phyloP scores from a whole-genome alignment of 2,797 vertebrate genomes.

The Urocyon cinereoargenteus region DNA sequence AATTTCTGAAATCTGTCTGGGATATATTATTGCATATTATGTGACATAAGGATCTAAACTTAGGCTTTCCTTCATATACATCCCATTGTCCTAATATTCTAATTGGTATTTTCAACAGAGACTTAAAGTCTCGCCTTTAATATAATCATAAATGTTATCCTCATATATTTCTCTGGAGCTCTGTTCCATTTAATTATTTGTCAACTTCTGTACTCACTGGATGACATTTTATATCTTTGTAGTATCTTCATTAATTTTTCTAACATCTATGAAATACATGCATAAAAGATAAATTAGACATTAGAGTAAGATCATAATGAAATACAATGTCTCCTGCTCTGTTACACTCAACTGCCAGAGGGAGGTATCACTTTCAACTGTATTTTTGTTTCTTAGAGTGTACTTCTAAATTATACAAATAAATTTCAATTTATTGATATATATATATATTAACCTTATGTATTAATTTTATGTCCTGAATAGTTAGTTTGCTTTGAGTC shows the following conservation, averaged over 20 bases:
- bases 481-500: background rate
- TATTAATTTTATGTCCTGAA: background rate
- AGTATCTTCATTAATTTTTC: background rate
- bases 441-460: background rate
- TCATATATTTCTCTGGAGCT: background rate
- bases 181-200: background rate
- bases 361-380: background rate
- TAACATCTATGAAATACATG: background rate
- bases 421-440: background rate
- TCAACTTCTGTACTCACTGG: background rate
- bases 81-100: background rate
- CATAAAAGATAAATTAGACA: background rate
- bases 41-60: background rate
- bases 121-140: background rate
- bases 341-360: background rate
- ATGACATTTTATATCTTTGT: background rate
- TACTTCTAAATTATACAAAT: background rate
- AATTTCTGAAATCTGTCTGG: background rate
- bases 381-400: background rate
- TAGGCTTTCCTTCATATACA: background rate
- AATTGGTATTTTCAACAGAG: background rate
- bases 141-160: background rate
- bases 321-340: background rate
- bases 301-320: background rate
- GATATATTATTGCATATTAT: background rate